A percentile compares a stretch with the other conserved stretches of the same genome.
Conservation (phyloP, 2,113 vertebrate genomes). For the Sceloporus undulatus region DNA sequence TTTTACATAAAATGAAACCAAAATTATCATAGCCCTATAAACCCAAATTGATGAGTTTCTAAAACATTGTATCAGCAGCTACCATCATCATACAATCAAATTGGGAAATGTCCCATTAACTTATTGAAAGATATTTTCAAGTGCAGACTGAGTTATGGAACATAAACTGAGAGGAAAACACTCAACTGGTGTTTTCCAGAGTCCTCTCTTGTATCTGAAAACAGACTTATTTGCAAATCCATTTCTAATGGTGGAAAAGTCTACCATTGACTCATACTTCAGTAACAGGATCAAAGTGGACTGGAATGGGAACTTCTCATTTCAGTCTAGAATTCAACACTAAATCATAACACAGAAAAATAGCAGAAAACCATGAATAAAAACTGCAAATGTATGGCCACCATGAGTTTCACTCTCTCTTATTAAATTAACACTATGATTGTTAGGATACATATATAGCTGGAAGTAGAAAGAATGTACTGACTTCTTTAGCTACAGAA, state of each 20-base stretch:
- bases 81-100: neutral
- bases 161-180: neutral
- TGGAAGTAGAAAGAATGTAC: neutral
- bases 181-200: neutral
- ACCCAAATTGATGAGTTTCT: neutral
- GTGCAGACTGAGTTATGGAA: neutral
- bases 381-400: neutral
- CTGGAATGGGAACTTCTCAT: neutral
- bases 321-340: neutral
- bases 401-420: neutral
- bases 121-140: neutral
- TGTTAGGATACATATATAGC: neutral
- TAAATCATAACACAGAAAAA: neutral
- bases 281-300: neutral
- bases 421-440: neutral
- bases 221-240: neutral
- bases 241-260: neutral
- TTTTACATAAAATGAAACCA: neutral
- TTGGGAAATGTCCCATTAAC: neutral
- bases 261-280: neutral
- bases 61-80: neutral
- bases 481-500: neutral
- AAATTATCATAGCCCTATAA: neutral
- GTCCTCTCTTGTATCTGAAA: neutral
- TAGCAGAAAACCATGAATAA: neutral